phyloP scores from a whole-genome alignment of 2,113 vertebrate species.

The Clarias macrocephalus region DNA sequence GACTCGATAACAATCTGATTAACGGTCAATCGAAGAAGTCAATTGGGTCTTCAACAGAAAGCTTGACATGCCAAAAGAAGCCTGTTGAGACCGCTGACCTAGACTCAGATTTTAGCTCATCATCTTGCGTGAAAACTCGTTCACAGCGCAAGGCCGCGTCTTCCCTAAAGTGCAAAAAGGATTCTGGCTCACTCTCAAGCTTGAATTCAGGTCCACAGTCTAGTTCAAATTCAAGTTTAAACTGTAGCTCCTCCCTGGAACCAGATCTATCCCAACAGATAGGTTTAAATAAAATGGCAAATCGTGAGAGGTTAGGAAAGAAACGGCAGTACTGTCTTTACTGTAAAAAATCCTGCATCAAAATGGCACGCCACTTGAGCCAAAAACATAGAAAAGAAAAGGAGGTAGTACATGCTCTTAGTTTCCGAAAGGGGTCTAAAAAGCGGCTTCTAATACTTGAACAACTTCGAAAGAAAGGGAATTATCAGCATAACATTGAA shows the following conservation, averaged over 20 bases:
- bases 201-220: not conserved
- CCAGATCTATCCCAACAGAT: not conserved
- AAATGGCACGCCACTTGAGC: constrained; percentile 29
- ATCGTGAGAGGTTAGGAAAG: not conserved
- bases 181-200: not conserved
- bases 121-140: not conserved
- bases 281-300: not conserved
- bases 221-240: not conserved
- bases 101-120: not conserved
- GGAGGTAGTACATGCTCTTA: constrained; percentile 12
- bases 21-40: not conserved
- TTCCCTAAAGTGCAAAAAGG: not conserved
- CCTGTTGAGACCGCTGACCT: not conserved
- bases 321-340: constrained; percentile 26
- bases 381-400: constrained; percentile 22
- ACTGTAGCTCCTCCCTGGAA: not conserved
- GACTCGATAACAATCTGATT: not conserved
- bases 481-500: constrained; percentile 27
- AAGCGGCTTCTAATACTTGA: not conserved
- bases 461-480: constrained; percentile 29
- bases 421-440: constrained; percentile 34
- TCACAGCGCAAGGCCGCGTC: not conserved
- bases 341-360: constrained; percentile 30
- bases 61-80: not conserved
- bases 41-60: not conserved